A percentile compares a stretch with the other conserved stretches of the same genome.
These are phyloP conservation scores for Aplysia californica DNA, from an alignment of 1,140 invertebrate genomes.

Conservation along the genomic window DNA sequence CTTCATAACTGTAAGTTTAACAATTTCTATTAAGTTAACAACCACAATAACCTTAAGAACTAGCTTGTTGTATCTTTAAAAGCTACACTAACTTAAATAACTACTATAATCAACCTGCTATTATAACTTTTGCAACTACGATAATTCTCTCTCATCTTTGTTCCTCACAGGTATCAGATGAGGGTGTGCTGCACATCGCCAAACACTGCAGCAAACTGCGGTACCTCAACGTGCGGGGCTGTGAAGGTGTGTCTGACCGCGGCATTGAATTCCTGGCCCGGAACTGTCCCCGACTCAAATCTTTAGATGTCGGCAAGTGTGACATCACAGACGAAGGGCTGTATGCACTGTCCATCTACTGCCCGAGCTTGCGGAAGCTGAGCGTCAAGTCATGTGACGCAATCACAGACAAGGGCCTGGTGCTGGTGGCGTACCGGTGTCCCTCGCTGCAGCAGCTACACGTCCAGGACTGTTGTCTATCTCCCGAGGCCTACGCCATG, in stretches of 20 bases:
- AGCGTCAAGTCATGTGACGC: slow-evolving; percentile 90
- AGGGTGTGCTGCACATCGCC: slow-evolving; percentile 89
- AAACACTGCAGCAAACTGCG: slow-evolving; percentile 88
- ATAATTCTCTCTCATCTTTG: not conserved
- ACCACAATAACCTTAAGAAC: too few species aligned
- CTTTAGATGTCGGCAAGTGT: slow-evolving; percentile 91
- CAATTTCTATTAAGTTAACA: too few species aligned
- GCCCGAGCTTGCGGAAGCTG: slow-evolving; percentile 89
- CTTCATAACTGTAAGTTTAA: not conserved
- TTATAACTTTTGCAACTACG: too few species aligned
- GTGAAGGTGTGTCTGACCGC: slow-evolving; percentile 91
- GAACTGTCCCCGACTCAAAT: slow-evolving; percentile 84
- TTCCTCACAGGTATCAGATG: slow-evolving; percentile 78
- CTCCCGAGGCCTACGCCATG: slow-evolving; percentile 86
- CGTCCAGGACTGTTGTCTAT: slow-evolving; percentile 87
- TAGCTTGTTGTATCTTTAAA: too few species aligned
- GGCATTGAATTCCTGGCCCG: slow-evolving; percentile 85
- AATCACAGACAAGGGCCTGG: slow-evolving; percentile 87
- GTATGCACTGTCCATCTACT: slow-evolving; percentile 85
- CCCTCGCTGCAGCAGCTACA: slow-evolving; percentile 88
- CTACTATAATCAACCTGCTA: too few species aligned
- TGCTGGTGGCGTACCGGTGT: slow-evolving; percentile 84
- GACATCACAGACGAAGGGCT: slow-evolving; percentile 90
- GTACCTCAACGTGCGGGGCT: slow-evolving; percentile 90
- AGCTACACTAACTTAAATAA: too few species aligned